phyloP scores from a whole-genome alignment of 1,140 invertebrate genomes.

The Pentalonia nigronervosa region DNA sequence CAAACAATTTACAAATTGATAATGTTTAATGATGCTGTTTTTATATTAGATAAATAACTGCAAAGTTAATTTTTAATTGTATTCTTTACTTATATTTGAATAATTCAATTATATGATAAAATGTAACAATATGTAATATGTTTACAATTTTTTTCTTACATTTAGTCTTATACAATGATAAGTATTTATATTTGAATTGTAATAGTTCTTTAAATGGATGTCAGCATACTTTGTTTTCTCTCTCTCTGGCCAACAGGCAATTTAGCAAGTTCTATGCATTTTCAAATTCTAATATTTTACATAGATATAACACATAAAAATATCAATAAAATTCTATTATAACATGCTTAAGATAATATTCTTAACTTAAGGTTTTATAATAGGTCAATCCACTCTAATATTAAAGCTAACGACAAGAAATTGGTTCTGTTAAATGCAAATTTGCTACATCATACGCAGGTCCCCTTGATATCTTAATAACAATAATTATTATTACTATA shows the following conservation, averaged over 20 bases:
- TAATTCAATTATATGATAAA: neutral
- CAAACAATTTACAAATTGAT: constrained; percentile 38
- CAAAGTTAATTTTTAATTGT: neutral
- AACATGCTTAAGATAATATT: too few species aligned
- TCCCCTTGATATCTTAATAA: too few species aligned
- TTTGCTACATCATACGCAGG: too few species aligned
- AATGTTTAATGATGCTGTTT: neutral
- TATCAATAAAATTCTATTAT: neutral
- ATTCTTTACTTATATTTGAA: neutral
- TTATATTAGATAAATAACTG: neutral
- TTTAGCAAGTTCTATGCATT: too few species aligned
- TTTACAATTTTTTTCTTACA: neutral
- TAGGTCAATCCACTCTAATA: too few species aligned
- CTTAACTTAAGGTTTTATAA: too few species aligned
- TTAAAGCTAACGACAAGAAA: too few species aligned
- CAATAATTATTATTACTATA: too few species aligned
- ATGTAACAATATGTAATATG: neutral
- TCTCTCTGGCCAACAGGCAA: neutral
- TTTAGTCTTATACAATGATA: too few species aligned
- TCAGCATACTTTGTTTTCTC: neutral
- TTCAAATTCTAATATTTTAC: neutral
- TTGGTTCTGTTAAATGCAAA: too few species aligned
- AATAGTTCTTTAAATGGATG: neutral
- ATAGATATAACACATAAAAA: neutral
- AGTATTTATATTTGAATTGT: neutral